Conservation (phyloP, 2,113 vertebrate species). For the Steatornis caripensis region DNA sequence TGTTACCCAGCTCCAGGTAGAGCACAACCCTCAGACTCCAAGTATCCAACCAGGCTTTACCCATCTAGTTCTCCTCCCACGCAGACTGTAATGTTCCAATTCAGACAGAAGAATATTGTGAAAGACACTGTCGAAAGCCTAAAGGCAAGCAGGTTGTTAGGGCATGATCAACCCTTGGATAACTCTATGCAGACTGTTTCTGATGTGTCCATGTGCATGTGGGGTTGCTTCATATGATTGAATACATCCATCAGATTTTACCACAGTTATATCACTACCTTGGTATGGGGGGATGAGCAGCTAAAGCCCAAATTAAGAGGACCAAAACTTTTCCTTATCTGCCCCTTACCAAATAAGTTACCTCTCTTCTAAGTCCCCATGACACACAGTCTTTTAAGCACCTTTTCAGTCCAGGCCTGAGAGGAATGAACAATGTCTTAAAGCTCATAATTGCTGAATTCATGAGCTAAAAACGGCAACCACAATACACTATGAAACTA, state of each 20-base stretch:
- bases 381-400: not conserved
- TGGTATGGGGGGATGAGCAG: not conserved
- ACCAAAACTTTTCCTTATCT: not conserved
- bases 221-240: not conserved
- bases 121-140: not conserved
- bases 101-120: not conserved
- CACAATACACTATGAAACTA: not conserved
- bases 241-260: not conserved
- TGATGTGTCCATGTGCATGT: too few relatives aligned
- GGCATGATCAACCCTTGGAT: not conserved
- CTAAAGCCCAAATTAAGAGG: not conserved
- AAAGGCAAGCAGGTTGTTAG: not conserved
- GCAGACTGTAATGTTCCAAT: not conserved
- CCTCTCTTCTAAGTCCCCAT: not conserved
- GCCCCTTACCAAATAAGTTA: not conserved
- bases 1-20: not conserved
- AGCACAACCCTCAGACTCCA: not conserved
- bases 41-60: not conserved
- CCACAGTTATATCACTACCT: not conserved
- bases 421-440: not conserved
- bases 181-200: not conserved
- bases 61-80: not conserved
- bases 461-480: not conserved
- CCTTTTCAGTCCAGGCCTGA: not conserved
- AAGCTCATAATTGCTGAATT: not conserved